Evolutionary conservation across 1,140 invertebrate genomes (phyloP).

Genomic region (Ceratosolen solmsi): DNA sequence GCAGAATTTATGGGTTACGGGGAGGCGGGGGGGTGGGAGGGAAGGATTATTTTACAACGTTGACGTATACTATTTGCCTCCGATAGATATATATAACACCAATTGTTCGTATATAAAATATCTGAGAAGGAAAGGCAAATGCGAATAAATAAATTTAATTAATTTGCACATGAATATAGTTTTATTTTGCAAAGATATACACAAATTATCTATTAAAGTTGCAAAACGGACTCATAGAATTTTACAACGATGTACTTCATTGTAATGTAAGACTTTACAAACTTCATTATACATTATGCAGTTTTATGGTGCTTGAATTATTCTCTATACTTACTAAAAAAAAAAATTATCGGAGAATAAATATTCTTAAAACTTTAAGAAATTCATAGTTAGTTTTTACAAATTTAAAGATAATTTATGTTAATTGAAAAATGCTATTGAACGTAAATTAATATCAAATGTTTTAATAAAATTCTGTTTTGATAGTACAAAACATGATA

Average conservation of each 20-base stretch:
- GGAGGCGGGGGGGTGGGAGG: background rate
- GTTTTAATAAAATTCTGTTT: too few species aligned
- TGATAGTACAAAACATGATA: too few species aligned
- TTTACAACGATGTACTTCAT: slow-evolving; percentile 21
- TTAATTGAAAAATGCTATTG: too few species aligned
- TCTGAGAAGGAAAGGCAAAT: too few species aligned
- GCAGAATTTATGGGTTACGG: background rate
- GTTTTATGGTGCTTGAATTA: background rate
- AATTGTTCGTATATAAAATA: too few species aligned
- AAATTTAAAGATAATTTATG: too few species aligned
- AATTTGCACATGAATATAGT: too few species aligned
- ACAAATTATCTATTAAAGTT: too few species aligned
- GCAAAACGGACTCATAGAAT: background rate
- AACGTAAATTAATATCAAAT: too few species aligned
- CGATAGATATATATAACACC: background rate
- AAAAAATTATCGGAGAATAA: background rate
- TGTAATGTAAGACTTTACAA: slow-evolving; percentile 21
- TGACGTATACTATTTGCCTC: background rate
- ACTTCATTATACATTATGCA: background rate
- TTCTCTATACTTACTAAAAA: background rate
- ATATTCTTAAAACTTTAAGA: background rate
- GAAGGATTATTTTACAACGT: background rate
- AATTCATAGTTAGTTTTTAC: background rate
- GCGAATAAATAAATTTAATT: too few species aligned
- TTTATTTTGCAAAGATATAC: too few species aligned